phyloP scores from a whole-genome alignment of 53 echinoderm and acorn worm genomes.

The Stichopus horrens region DNA sequence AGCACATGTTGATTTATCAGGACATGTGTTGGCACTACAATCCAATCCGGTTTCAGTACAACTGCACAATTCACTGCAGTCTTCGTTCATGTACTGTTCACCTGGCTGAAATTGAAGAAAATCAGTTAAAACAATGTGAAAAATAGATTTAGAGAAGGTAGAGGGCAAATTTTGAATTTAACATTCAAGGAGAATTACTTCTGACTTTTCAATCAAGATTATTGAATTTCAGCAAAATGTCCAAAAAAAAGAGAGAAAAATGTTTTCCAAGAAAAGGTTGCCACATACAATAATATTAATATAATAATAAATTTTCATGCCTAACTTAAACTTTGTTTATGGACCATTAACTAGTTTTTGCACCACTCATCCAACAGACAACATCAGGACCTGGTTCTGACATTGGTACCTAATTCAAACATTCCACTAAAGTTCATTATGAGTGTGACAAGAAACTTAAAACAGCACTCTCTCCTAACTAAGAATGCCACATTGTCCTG shows the following conservation, averaged over 20 bases:
- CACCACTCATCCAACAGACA: no score
- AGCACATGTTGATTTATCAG: background rate
- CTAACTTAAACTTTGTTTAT: no score
- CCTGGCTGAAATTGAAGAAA: background rate
- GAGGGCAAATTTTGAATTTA: background rate
- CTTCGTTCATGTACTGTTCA: background rate
- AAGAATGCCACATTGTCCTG: no score
- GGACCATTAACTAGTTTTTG: no score
- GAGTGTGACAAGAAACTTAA: no score
- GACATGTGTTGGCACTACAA: background rate
- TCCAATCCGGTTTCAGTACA: conserved; percentile 2
- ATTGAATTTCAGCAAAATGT: background rate
- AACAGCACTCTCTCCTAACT: no score
- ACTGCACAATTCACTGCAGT: background rate
- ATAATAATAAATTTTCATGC: no score
- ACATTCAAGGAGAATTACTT: background rate
- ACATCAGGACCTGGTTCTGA: no score
- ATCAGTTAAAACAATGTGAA: background rate
- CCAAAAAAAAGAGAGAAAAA: background rate
- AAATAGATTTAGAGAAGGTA: background rate
- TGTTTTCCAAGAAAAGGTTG: no score
- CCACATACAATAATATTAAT: no score
- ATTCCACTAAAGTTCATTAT: no score
- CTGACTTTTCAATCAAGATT: background rate
- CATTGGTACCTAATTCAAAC: no score